A percentile compares a stretch with the other conserved stretches of the same genome.
These are phyloP conservation scores for Strigamia maritima DNA, from an alignment of 2,888 invertebrate genomes.

Conservation along the genomic window DNA sequence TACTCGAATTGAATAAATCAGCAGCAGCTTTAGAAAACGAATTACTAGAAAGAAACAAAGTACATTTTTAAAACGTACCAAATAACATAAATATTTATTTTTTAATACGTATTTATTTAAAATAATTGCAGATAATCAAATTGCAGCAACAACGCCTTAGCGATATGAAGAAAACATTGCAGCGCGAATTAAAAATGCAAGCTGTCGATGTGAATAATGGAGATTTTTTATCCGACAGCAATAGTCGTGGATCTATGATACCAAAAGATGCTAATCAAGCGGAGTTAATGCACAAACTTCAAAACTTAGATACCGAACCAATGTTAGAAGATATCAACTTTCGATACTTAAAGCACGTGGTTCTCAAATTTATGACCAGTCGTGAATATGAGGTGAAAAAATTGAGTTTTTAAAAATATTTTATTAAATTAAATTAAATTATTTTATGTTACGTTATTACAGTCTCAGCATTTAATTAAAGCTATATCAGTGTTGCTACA, in stretches of 20 bases:
- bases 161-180: conserved; percentile 87
- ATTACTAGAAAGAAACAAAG: not conserved
- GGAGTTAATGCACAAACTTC: conserved; percentile 49
- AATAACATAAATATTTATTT: not conserved
- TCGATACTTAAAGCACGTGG: conserved; percentile 85
- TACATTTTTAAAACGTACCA: not conserved
- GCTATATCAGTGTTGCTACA: conserved; percentile 80
- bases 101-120: not conserved
- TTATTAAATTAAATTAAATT: not conserved
- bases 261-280: not conserved
- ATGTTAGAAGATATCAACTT: conserved; percentile 68
- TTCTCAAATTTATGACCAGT: conserved; percentile 86
- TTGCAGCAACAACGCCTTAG: conserved; percentile 79
- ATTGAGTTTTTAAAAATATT: not conserved
- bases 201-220: conserved; percentile 39
- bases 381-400: conserved; percentile 65
- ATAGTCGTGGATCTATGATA: not conserved
- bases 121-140: conserved; percentile 69
- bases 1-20: not conserved
- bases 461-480: conserved; percentile 83
- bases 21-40: conserved; percentile 8
- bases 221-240: not conserved
- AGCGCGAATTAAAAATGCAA: conserved; percentile 68
- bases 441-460: conserved; percentile 56
- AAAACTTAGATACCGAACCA: conserved; percentile 15